Percentiles rank a stretch among this genome's conserved stretches.
phyloP scores from a whole-genome alignment of 2,888 invertebrate species.

The Xestia rhomboidea region DNA sequence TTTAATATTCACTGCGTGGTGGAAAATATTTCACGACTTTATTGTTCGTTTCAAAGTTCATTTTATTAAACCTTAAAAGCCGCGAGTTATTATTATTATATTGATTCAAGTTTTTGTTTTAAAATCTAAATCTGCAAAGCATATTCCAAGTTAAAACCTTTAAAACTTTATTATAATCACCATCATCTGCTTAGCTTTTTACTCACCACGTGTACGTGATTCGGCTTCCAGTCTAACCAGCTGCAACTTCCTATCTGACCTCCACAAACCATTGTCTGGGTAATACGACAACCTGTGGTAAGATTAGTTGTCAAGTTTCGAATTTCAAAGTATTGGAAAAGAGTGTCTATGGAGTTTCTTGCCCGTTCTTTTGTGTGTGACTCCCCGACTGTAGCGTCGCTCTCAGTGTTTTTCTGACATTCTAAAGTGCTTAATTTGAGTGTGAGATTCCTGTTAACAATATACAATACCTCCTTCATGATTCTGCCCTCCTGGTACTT shows the following conservation, averaged over 20 bases:
- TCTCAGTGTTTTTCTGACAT: no score
- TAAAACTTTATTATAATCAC: neutral
- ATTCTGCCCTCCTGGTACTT: no score
- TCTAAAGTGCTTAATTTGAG: no score
- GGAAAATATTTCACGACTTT: neutral
- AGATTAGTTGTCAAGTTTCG: neutral
- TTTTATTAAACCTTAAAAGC: neutral
- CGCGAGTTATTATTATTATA: neutral
- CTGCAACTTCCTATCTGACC: neutral
- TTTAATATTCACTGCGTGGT: conserved; percentile 28
- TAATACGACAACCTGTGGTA: neutral
- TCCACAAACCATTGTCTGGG: neutral
- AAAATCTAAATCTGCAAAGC: neutral
- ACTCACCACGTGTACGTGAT: neutral
- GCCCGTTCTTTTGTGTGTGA: no score
- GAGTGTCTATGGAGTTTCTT: no score
- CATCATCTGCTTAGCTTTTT: neutral
- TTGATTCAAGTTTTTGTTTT: neutral
- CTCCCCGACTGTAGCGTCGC: no score
- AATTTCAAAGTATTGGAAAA: neutral
- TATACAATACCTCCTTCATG: no score
- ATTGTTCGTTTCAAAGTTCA: neutral
- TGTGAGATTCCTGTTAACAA: no score
- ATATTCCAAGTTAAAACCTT: neutral
- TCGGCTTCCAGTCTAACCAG: neutral